Evolutionary conservation across 2,113 vertebrate species (phyloP).

Genomic region (Falcunculus frontatus): DNA sequence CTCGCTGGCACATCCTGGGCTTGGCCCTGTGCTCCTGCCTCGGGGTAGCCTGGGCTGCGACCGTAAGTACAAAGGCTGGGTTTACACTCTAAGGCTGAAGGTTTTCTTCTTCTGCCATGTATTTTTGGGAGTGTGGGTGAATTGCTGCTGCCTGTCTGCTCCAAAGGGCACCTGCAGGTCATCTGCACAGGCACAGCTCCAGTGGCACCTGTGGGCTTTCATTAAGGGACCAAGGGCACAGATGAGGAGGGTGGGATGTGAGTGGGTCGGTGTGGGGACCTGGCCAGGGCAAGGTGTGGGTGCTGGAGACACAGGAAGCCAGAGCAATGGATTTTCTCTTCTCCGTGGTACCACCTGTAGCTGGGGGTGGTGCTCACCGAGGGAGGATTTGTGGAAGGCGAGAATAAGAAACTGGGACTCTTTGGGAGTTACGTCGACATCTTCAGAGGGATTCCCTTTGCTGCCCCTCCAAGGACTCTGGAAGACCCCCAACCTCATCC

Average conservation of each 20-base stretch:
- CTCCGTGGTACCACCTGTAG: slow-evolving; percentile 37
- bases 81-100: neutral
- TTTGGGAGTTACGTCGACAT: slow-evolving; percentile 75
- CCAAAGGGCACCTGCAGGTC: neutral
- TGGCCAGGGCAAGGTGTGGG: too few species aligned
- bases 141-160: neutral
- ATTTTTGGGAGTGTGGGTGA: neutral
- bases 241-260: neutral
- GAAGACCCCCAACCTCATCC: slow-evolving; percentile 84
- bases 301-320: too few species aligned
- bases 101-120: neutral
- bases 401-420: slow-evolving; percentile 74
- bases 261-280: too few species aligned
- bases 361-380: slow-evolving; percentile 86
- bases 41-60: slow-evolving; percentile 55
- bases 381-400: slow-evolving; percentile 86
- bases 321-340: neutral
- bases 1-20: slow-evolving; percentile 55
- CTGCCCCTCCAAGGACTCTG: slow-evolving; percentile 75
- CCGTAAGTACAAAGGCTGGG: slow-evolving; percentile 44
- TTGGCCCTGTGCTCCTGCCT: slow-evolving; percentile 64
- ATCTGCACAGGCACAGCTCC: neutral
- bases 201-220: neutral
- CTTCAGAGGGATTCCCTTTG: slow-evolving; percentile 92
- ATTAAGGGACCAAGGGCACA: neutral